Conservation (phyloP, 2,113 vertebrate genomes). For the Himantopus leucocephalus region DNA sequence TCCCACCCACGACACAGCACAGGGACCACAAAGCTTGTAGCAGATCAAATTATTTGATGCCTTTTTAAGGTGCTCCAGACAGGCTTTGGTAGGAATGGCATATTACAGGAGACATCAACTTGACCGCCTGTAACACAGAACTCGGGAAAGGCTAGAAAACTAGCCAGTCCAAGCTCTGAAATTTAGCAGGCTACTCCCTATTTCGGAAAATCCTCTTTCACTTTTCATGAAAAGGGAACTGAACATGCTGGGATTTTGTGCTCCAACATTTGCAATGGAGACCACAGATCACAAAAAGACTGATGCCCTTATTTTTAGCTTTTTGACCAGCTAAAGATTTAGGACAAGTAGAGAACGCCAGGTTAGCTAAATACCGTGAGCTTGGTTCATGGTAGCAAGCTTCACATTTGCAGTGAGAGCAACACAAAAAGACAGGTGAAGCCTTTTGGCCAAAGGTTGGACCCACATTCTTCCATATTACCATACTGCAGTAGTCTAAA, state of each 20-base stretch:
- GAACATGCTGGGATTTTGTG: not conserved
- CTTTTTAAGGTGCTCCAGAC: not conserved
- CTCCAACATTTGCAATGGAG: not conserved
- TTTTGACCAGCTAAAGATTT: not conserved
- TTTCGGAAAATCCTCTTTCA: not conserved
- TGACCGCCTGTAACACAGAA: not conserved
- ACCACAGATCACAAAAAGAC: not conserved
- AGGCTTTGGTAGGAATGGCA: not conserved
- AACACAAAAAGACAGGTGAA: not conserved
- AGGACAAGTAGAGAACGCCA: not conserved
- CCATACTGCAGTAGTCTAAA: not conserved
- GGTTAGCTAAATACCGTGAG: not conserved
- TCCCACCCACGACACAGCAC: not conserved
- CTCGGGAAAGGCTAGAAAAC: not conserved
- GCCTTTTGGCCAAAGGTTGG: not conserved
- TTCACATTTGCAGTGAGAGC: not conserved
- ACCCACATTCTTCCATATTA: not conserved
- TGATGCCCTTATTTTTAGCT: not conserved
- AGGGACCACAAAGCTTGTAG: not conserved
- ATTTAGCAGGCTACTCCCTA: not conserved
- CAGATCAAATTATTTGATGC: not conserved
- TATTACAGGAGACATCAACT: not conserved
- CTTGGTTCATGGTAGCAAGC: not conserved
- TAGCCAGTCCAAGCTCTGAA: not conserved
- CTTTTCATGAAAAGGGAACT: not conserved